These are phyloP conservation scores for Callitettix versicolor DNA, from an alignment of 1,140 invertebrate species.

Conservation along the genomic window DNA sequence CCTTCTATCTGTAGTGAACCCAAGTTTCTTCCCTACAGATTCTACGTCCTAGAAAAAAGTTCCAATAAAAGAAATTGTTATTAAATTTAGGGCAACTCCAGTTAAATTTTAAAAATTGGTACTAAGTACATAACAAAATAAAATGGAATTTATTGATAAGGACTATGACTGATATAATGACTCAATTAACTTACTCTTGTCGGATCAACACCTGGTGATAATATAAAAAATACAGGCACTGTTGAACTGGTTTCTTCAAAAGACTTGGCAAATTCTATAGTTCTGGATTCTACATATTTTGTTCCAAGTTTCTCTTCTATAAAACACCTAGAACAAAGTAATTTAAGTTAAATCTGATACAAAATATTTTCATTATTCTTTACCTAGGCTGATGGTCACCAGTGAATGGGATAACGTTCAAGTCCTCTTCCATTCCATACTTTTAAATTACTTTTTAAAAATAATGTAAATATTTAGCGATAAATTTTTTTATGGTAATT, in stretches of 20 bases:
- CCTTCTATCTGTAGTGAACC: constrained; percentile 66
- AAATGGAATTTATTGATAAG: not conserved
- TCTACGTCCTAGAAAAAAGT: constrained; percentile 63
- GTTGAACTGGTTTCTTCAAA: constrained; percentile 73
- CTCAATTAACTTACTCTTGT: constrained; percentile 60
- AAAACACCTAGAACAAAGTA: constrained; percentile 43
- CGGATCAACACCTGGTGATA: constrained; percentile 90
- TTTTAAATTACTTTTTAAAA: no score
- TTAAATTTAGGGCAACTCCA: not conserved
- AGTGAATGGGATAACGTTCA: no score
- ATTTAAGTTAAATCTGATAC: not conserved
- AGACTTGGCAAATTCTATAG: constrained; percentile 71
- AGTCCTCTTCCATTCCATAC: no score
- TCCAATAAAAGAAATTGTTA: no score
- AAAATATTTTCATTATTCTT: not conserved
- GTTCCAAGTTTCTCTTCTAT: constrained; percentile 78
- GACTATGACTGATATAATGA: no score
- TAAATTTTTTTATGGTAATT: no score
- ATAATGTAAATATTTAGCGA: no score
- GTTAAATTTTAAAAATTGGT: no score
- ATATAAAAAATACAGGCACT: constrained; percentile 88
- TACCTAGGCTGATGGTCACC: no score
- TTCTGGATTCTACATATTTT: constrained; percentile 68
- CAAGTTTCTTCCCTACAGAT: constrained; percentile 60
- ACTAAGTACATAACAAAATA: not conserved